Base-by-base conservation (phyloP, 2,888 invertebrate genomes). In the Trichogramma dendrolimi region DNA sequence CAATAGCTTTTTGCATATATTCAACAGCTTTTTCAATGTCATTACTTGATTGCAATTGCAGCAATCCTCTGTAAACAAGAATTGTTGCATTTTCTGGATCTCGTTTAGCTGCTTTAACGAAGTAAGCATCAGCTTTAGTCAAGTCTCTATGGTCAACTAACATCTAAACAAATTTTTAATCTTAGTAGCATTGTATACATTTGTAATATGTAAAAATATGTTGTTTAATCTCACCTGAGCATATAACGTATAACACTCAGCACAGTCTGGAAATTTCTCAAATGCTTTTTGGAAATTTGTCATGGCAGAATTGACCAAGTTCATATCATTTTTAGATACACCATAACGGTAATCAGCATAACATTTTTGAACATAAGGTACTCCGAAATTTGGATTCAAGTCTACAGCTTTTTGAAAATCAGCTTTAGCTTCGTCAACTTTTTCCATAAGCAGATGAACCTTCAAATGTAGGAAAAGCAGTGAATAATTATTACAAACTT, bases 331-430 rank as follows among this genome's bases (percentile, higher is more conserved):
- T 53, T 83, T 82, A 54, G 83, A 73, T 64, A 87, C 82, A 41
- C 89, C 87, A 73, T 86, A 83, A 70, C 91, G 86, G 75, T 94
- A 95, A 76, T 93, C 91, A 44, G 90, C 89, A 80, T 94, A 96
- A 74, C 92, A 91, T 79, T 93, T 94, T 78, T 96, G 96, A 58
- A 93, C 92, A 70, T 86, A 88, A 4, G 93, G 92, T 74, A 94
- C 87, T 4, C 92, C 88, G 77, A 93, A 94, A 67, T 90, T 81
- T 3, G 95, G 92, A 72, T 92, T 91, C 40, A 95, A 80, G 69
- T 87, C 84, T 5, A 92, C 88, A 41, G 94, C 91, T 74, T 86
- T 90, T 55, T 90, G 85, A 80, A 95, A 94, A 79, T 96, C 93
- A 11, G 82, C 78, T 59, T 90, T 84, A 0, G 96, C 95, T 68